A percentile compares a stretch with the other conserved stretches of the same genome.
phyloP scores from a whole-genome alignment of 2,888 invertebrate species.

The Hypercompe scribonia region DNA sequence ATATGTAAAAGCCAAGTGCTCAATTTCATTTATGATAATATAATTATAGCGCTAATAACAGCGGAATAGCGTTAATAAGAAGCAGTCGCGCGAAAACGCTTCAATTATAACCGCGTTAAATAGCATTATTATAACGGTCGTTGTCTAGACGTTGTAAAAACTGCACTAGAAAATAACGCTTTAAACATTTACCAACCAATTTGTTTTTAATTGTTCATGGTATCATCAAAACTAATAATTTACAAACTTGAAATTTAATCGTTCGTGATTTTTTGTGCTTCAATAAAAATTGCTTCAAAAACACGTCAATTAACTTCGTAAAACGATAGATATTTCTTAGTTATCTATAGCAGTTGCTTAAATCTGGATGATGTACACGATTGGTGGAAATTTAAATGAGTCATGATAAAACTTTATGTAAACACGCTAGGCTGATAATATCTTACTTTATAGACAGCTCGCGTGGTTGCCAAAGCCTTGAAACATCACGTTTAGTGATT shows the following conservation, averaged over 20 bases:
- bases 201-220: background rate
- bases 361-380: background rate
- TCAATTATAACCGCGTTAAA: conserved; percentile 22
- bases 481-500: background rate
- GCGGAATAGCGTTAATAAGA: background rate
- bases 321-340: no score
- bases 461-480: background rate
- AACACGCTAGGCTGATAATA: background rate
- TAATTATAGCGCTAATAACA: background rate
- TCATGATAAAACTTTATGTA: background rate
- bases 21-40: background rate
- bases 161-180: conserved; percentile 23
- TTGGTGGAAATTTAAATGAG: background rate
- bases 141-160: conserved; percentile 42
- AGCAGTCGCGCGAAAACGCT: background rate
- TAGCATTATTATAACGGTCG: conserved; percentile 38
- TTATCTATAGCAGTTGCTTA: background rate
- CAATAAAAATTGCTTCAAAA: background rate
- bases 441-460: background rate
- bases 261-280: background rate
- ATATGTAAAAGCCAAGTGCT: background rate
- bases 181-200: background rate
- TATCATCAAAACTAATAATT: background rate
- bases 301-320: background rate
- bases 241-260: background rate